Conservation (phyloP, 2,888 invertebrate genomes). For the Rhagonycha lutea region DNA sequence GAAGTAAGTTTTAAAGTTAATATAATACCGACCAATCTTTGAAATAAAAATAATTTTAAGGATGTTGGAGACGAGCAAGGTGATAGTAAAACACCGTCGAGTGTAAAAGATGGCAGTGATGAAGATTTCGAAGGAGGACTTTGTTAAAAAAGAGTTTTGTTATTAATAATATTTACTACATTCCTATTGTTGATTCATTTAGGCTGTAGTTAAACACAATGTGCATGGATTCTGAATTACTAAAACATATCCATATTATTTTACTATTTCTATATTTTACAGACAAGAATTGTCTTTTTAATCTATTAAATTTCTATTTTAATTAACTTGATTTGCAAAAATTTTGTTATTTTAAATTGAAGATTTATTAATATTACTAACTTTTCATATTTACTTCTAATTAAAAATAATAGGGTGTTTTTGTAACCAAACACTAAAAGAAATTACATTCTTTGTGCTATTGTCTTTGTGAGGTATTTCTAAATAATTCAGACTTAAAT, state of each 20-base stretch:
- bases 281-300: not conserved
- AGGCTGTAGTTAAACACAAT: slow-evolving; percentile 14
- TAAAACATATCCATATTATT: slow-evolving; percentile 8
- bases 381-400: not conserved
- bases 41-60: not conserved
- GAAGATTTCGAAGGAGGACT: slow-evolving; percentile 33
- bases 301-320: not conserved
- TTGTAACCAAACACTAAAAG: not conserved
- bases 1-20: slow-evolving; percentile 42
- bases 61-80: slow-evolving; percentile 1
- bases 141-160: slow-evolving; percentile 24
- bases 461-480: not conserved
- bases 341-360: not conserved
- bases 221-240: slow-evolving; percentile 2
- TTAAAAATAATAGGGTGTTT: not conserved
- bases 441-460: not conserved
- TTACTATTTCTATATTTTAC: not conserved
- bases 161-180: slow-evolving; percentile 14
- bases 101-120: slow-evolving; percentile 21
- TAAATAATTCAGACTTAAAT: not conserved
- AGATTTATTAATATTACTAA: not conserved
- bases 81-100: not conserved
- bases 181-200: slow-evolving; percentile 17
- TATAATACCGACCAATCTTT: not conserved
- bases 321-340: not conserved